Conservation (phyloP, 2,888 invertebrate species). For the Stenchaetothrips biformis region DNA sequence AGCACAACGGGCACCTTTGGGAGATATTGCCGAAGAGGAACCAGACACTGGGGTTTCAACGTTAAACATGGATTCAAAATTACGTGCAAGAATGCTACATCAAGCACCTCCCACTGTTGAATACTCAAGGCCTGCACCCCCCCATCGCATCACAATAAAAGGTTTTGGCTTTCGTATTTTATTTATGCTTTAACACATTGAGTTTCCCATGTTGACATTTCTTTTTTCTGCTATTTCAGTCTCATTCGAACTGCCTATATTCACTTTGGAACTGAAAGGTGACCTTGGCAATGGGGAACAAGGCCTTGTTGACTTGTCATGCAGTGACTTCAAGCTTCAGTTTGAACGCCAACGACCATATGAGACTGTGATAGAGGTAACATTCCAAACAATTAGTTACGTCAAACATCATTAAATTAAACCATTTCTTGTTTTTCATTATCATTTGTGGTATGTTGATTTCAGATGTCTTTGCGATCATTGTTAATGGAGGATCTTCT, state of each 20-base stretch:
- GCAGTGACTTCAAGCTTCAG: conserved; percentile 73
- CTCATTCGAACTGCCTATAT: conserved; percentile 66
- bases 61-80: conserved; percentile 58
- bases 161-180: not conserved
- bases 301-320: conserved; percentile 77
- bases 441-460: conserved; percentile 28
- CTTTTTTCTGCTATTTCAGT: conserved; percentile 47
- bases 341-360: conserved; percentile 63
- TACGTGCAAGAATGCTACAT: conserved; percentile 54
- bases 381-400: conserved; percentile 24
- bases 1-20: not conserved
- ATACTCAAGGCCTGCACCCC: not conserved
- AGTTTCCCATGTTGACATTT: not conserved
- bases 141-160: conserved; percentile 6
- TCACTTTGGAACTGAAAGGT: conserved; percentile 71
- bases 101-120: conserved; percentile 25
- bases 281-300: conserved; percentile 64
- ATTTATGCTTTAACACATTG: not conserved
- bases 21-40: conserved; percentile 45
- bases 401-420: conserved; percentile 18
- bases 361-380: conserved; percentile 66
- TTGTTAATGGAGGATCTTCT: conserved; percentile 87
- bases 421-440: conserved; percentile 2
- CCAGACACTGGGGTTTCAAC: conserved; percentile 47
- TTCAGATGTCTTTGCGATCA: conserved; percentile 70